phyloP scores from a whole-genome alignment of 2,888 invertebrate genomes.

The Ochropacha duplaris region DNA sequence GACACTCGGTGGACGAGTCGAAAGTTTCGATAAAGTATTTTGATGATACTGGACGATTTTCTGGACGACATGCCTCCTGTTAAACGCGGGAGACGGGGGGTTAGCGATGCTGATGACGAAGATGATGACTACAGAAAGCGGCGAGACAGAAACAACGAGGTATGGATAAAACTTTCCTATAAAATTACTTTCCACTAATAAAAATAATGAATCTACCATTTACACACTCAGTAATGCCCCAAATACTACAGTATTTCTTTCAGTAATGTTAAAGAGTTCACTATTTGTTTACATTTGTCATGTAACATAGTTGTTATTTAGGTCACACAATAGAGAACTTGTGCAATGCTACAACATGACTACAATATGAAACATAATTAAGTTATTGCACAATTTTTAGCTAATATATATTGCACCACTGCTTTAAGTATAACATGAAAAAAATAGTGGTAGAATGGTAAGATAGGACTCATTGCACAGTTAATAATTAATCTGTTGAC shows the following conservation, averaged over 20 bases:
- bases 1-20: not conserved
- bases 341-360: not conserved
- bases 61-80: conserved; percentile 66
- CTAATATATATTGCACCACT: not conserved
- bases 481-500: too few relatives aligned
- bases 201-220: too few relatives aligned
- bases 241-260: not conserved
- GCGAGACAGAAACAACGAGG: conserved; percentile 91
- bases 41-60: conserved; percentile 70
- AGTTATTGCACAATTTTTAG: not conserved
- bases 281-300: not conserved
- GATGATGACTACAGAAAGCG: conserved; percentile 88
- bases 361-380: not conserved
- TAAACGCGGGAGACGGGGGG: conserved; percentile 65
- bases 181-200: too few relatives aligned
- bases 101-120: conserved; percentile 86
- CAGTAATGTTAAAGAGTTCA: not conserved
- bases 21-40: conserved; percentile 34
- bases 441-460: too few relatives aligned
- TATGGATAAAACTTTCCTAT: conserved; percentile 40
- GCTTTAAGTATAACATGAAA: not conserved
- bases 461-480: too few relatives aligned
- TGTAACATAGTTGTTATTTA: not conserved
- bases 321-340: not conserved
- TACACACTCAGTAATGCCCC: not conserved